phyloP scores from a whole-genome alignment of 1,140 invertebrate species.

The Chironomus striatipennis region DNA sequence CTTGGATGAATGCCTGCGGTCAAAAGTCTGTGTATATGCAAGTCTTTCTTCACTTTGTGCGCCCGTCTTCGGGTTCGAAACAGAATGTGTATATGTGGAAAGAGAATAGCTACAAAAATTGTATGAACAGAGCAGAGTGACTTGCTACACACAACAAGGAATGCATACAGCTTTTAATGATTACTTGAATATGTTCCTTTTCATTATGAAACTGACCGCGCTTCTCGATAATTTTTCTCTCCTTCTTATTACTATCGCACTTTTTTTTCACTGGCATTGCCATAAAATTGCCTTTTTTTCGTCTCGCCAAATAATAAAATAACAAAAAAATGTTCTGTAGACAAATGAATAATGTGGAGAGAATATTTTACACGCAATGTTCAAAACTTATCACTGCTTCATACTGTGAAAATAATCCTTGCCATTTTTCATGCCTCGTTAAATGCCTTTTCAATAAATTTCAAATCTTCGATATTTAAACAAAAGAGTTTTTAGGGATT shows the following conservation, averaged over 20 bases:
- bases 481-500: no score
- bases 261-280: neutral
- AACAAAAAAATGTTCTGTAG: neutral
- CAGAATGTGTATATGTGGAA: neutral
- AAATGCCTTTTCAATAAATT: no score
- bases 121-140: neutral
- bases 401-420: no score
- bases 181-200: neutral
- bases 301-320: neutral
- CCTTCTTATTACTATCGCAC: neutral
- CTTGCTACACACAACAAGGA: neutral
- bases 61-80: neutral
- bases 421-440: no score
- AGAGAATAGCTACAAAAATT: neutral
- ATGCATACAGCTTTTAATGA: constrained; percentile 16
- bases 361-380: neutral
- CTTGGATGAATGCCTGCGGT: neutral
- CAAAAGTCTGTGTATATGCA: neutral
- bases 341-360: neutral
- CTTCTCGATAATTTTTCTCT: neutral
- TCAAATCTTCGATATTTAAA: no score
- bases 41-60: neutral
- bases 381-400: no score
- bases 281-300: neutral
- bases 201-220: constrained; percentile 16